Percentiles rank a stretch among this genome's conserved stretches.
These are phyloP conservation scores for Sciaenops ocellatus DNA, from an alignment of 2,797 vertebrate genomes.

Conservation along the genomic window DNA sequence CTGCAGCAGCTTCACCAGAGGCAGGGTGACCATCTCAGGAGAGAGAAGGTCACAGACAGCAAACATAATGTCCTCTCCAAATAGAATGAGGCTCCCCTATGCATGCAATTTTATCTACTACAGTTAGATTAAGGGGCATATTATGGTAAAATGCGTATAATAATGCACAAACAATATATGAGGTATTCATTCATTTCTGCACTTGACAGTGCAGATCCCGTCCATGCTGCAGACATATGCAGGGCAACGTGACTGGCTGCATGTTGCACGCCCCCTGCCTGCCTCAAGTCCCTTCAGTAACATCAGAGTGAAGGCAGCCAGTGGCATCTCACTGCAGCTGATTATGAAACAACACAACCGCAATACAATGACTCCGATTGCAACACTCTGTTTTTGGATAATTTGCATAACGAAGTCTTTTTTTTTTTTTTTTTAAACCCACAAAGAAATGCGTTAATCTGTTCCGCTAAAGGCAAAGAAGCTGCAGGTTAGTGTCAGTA, in stretches of 20 bases:
- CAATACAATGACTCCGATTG: background rate
- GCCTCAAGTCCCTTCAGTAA: background rate
- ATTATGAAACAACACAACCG: slow-evolving; percentile 42
- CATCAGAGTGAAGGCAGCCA: slow-evolving; percentile 18
- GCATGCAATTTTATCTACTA: rapidly evolving
- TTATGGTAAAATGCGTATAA: background rate
- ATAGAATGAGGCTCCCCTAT: background rate
- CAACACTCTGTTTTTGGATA: background rate
- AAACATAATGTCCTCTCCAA: background rate
- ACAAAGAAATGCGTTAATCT: background rate
- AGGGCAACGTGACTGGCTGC: slow-evolving; percentile 65
- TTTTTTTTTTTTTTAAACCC: background rate
- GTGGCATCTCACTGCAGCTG: slow-evolving; percentile 23
- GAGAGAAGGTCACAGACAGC: slow-evolving; percentile 23
- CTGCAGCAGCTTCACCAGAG: background rate
- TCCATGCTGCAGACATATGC: slow-evolving; percentile 26
- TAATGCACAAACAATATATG: background rate
- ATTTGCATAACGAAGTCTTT: rapidly evolving
- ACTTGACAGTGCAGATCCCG: background rate
- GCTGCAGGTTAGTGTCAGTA: background rate
- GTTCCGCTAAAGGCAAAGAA: rapidly evolving
- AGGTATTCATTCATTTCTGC: background rate
- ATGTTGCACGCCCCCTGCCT: slow-evolving; percentile 41
- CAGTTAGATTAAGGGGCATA: rapidly evolving
- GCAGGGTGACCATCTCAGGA: background rate